Base-by-base conservation (phyloP, 2,113 vertebrate genomes). In the Misgurnus anguillicaudatus region DNA sequence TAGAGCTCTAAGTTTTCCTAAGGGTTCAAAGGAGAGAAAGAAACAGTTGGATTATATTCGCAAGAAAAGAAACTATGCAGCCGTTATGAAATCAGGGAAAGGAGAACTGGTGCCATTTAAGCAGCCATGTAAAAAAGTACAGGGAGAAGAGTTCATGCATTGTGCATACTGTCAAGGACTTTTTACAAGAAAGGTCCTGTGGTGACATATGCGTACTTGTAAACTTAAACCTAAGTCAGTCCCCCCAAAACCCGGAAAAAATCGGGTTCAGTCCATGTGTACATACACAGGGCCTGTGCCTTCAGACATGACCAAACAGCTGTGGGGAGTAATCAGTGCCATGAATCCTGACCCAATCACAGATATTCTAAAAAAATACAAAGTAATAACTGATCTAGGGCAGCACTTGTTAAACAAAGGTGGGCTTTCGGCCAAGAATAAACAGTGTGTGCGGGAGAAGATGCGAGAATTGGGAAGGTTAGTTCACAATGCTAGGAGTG, bases 341-440 rank as follows among this genome's bases (percentile, higher is more conserved):
- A 88, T 88, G 87, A 87, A 38, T 80, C 51, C 71, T 60, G 78
- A 83, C 39, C 47, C 73, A 36, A 24, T 88, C 79, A 77, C 78
- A 39, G 21, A 79, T 0, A 64, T 84, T 36, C 39, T 85, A 8
- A 81, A 81, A 77, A 80, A 82, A 36, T 78, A 86, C 70, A 2
- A 51, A 31, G 58, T 81, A 16, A 88, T 87, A 66, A 55, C 19
- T 78, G 69, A 81, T 4, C 0, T 84, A 48, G 82, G 78, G 17
- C 73, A 87, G 48, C 77, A 86, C 38, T 24, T 87, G 70, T 70
- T 86, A 9, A 88, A 86, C 57, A 87, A 87, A 73, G 76, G 67
- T 39, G 82, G 85, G 5, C 36, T 31, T 19, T 83, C 81, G 67
- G 53, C 39, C 1, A 87, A 78, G 39, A 86, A 83, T 80, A 41